Base-by-base conservation (phyloP, 2,113 vertebrate species). In the Archocentrus centrarchus region DNA sequence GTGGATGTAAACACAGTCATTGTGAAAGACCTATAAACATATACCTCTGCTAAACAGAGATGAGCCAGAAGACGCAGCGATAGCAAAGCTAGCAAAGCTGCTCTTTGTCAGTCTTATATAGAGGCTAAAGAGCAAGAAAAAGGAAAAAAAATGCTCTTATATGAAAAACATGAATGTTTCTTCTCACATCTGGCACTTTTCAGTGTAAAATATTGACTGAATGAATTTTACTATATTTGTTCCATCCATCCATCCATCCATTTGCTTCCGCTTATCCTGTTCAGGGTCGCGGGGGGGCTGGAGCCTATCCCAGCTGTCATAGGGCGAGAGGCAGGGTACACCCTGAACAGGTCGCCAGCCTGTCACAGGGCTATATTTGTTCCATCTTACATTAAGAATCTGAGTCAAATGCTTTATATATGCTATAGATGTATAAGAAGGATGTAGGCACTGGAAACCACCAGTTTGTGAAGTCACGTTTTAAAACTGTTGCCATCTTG, bases 61-160 rank as follows among this genome's bases (percentile, higher is more conserved):
- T 35, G 1, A 55, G 68, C 47, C 27, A 32, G 24, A 14, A 55
- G 47, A 53, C 66, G 20, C 66, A 73, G 66, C 5, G 27, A 35
- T 2, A 73, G 44, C 7, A 3, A 32, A n/a, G 47, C 68, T 2
- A 73, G 44, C 7, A 3, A 32, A 32, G 68, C 68, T 73, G 47
- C 47, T 55, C 20, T 55, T 53, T 55, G 11, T n/a, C 50, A 32
- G 68, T 53, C 20, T 53, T 55, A 32, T 73, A 35, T 22, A 53
- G 44, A 14, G 44, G 6, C 15, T 17, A 73, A 27, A 7, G 30
- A 32, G 53, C 27, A 73, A 32, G 68, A 11, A 50, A 50, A 27
- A 0, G 39, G 13, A 0, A 11, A 73, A 20, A 53, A 7, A 50
- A 50, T 1, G 4, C 13, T 15, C 14, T 15, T 17, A 17, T 44